Evolutionary conservation across 2,113 vertebrate species (phyloP), one percentile per base, ranked within the genome.

Genomic region (Brienomyrus brachyistius): DNA sequence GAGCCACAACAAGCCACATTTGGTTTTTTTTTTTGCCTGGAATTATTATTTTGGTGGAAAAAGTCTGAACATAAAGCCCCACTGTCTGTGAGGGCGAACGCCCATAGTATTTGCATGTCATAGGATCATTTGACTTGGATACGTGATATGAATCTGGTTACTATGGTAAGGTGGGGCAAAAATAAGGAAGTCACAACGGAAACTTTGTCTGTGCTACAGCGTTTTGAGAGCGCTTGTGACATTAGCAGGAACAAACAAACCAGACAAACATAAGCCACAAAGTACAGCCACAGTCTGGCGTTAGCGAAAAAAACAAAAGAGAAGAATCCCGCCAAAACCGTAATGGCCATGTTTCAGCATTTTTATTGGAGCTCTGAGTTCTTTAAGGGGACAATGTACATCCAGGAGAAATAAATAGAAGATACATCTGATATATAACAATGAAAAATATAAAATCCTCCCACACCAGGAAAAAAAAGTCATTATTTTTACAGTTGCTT

Each of bases 171-270:
- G 35, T 21, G 35, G 31, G n/a, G 87, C 21, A 84, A 27, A 85
- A 90, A 89, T 70, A 50, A 87, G 87, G 89, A 88, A 88, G 74
- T 84, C 43, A 21, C 48, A 84, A 21, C 1, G 84, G 88, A 85
- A 90, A 86, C 54, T 52, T 45, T 54, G 62, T 70, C 52, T 52
- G 27, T 50, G 15, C 51, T 51, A 23, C 27, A 27, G 21, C 52
- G 6, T 17, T 83, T 43, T 83, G 48, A 86, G 19, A 85, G 62
- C 51, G 19, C 27, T 87, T 52, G 10, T 88, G 90, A 66, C 62
- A 40, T 50, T 59, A 2, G 5, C 54, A 62, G 54, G 19, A n/a
- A 62, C 19, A 31, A n/a, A 31, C 4, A 35, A n/a, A 13, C 13
- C 48, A 86, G 50, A 52, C n/a, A 8, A 27, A 31, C 23, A 86